These are phyloP conservation scores for Cyphomyrus discorhynchus DNA, from an alignment of 2,113 vertebrate species.

Conservation along the genomic window DNA sequence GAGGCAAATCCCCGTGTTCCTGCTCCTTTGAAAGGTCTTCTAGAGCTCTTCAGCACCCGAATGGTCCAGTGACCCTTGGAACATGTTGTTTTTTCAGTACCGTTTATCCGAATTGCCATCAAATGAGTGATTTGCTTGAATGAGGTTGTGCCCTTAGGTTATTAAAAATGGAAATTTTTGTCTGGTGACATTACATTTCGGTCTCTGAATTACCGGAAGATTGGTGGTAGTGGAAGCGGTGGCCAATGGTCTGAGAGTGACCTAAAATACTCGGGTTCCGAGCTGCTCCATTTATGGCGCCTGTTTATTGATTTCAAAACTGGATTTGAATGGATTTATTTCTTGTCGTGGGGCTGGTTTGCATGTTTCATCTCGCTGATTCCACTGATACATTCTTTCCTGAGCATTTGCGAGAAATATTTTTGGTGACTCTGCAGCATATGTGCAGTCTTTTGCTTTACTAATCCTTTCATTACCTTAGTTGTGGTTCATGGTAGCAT, in stretches of 20 bases:
- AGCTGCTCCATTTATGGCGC: background rate
- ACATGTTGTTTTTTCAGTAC: background rate
- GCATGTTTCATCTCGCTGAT: background rate
- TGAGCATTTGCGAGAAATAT: background rate
- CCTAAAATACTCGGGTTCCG: background rate
- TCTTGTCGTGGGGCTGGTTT: background rate
- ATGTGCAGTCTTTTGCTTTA: background rate
- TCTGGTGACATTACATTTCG: background rate
- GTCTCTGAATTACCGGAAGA: background rate
- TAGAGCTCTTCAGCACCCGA: background rate
- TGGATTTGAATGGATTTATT: background rate
- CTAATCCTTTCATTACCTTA: background rate
- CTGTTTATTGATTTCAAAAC: background rate
- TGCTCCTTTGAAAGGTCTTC: background rate
- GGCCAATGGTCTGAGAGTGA: background rate
- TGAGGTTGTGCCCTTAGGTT: background rate
- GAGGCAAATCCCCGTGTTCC: background rate
- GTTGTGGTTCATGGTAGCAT: background rate
- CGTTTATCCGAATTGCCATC: background rate
- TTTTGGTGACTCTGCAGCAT: background rate
- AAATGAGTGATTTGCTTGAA: constrained; percentile 3
- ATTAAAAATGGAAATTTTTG: constrained; percentile 8
- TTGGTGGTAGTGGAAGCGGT: background rate
- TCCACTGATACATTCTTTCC: background rate
- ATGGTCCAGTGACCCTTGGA: background rate